Conservation (phyloP, 2,888 invertebrate species). For the Phrixothrix hirtus region DNA sequence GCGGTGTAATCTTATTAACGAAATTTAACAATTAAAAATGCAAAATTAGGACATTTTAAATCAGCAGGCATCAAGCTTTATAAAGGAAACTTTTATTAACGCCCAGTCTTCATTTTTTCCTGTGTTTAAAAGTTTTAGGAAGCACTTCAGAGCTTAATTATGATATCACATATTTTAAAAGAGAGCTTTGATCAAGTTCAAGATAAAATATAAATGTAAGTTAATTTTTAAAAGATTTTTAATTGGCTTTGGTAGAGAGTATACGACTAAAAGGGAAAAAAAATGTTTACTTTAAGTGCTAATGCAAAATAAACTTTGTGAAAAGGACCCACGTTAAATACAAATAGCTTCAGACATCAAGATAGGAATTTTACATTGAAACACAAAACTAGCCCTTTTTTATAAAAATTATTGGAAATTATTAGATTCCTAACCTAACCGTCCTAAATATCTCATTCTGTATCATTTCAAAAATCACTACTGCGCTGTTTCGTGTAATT, state of each 20-base stretch:
- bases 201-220: not conserved
- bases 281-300: not conserved
- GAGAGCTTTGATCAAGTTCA: not conserved
- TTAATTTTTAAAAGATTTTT: not conserved
- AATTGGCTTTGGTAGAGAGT: not conserved
- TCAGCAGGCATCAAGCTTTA: not conserved
- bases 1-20: conserved; percentile 20
- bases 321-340: too few relatives aligned
- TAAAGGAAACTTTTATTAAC: not conserved
- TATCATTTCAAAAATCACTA: too few relatives aligned
- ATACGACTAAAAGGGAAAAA: not conserved
- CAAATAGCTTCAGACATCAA: too few relatives aligned
- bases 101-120: not conserved
- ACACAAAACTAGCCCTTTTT: too few relatives aligned
- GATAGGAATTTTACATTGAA: too few relatives aligned
- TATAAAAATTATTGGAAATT: too few relatives aligned
- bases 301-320: not conserved
- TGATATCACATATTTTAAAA: not conserved
- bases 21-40: conserved; percentile 21
- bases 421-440: too few relatives aligned
- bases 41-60: conserved; percentile 19
- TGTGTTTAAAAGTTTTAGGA: not conserved
- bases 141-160: not conserved
- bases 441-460: too few relatives aligned
- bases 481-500: too few relatives aligned